A percentile compares a stretch with the other conserved stretches of the same genome.
phyloP scores from a whole-genome alignment of 1,140 invertebrate genomes.

The Polyergus mexicanus region DNA sequence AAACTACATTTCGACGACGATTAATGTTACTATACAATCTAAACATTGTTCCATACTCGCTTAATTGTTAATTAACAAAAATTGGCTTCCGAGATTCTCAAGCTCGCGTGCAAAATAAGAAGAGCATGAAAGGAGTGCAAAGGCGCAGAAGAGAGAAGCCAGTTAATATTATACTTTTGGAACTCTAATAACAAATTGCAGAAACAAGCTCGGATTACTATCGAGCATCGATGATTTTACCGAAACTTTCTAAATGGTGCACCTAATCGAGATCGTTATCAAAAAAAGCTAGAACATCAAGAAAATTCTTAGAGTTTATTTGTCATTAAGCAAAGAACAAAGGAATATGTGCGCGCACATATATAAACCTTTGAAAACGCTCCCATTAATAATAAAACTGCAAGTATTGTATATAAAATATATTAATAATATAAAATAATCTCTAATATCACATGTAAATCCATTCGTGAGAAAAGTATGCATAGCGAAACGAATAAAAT shows the following conservation, averaged over 20 bases:
- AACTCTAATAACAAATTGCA: constrained; percentile 76
- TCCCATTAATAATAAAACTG: constrained; percentile 10
- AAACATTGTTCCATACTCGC: constrained; percentile 22
- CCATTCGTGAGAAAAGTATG: neutral
- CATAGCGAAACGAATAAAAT: neutral
- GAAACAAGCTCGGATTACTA: constrained; percentile 70
- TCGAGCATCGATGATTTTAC: constrained; percentile 41
- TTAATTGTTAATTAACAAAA: constrained; percentile 66
- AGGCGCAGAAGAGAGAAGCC: constrained; percentile 23
- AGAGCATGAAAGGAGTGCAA: constrained; percentile 11
- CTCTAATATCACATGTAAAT: neutral
- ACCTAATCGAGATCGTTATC: constrained; percentile 51
- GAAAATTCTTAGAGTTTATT: constrained; percentile 27
- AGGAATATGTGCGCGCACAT: neutral
- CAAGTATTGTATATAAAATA: constrained; percentile 32
- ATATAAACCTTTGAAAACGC: no score
- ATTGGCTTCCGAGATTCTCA: constrained; percentile 51
- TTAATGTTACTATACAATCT: neutral
- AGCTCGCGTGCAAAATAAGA: constrained; percentile 44
- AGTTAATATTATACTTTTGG: constrained; percentile 78
- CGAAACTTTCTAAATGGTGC: constrained; percentile 33
- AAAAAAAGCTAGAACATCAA: neutral
- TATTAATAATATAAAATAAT: neutral
- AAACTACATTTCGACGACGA: constrained; percentile 9
- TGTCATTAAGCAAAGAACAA: neutral